Evolutionary conservation across 2,888 invertebrate species (phyloP), one percentile per base, ranked within the genome.

Genomic region (Drosophila acutilabella): DNA sequence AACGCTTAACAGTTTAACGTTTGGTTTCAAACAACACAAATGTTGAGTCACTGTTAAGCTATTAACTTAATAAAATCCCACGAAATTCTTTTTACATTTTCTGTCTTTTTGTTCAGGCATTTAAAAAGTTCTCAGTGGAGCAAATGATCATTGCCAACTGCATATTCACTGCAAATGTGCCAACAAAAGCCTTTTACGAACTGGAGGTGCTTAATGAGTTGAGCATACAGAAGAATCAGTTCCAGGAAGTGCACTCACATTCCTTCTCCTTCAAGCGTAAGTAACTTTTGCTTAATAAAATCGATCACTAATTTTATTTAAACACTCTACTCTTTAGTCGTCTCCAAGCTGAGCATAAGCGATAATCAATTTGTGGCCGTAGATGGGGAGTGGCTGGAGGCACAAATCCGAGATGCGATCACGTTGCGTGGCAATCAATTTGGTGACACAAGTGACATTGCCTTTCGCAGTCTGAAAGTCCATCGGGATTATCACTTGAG

Each of bases 111-210:
- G n/a, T n/a, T 40, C 48, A 96, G 92, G 94, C 96, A 2, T 96
- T 97, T 86, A 97, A 96, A 88, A 96, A 96, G 92, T 96, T 97
- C 88, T 94, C 95, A 26, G 94, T 95, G 0, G 93, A 94, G 38
- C 94, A 94, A 75, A 93, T 97, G 72, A 93, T 94, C 74, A 91
- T 97, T 54, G 93, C 93, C 44, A 95, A 95, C 4, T 94, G 95
- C 20, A 92, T 89, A 11, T 94, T 96, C 50, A 92, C 93, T 30
- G 93, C 93, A 0, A 89, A 93, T 54, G 90, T 96, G 66, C 96
- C 96, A 4, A 96, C 96, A 79, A 94, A 96, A 69, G 94, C 95
- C 64, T 94, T 96, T 89, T 95, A 96, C 64, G 96, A 97, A 81
- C 93, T 97, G 52, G 95, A 95, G 82, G 95, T 97, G 41, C 93